A percentile compares a stretch with the other conserved stretches of the same genome.
Evolutionary conservation across 1,140 invertebrate species (phyloP).

Genomic region (Drosophila leontia): DNA sequence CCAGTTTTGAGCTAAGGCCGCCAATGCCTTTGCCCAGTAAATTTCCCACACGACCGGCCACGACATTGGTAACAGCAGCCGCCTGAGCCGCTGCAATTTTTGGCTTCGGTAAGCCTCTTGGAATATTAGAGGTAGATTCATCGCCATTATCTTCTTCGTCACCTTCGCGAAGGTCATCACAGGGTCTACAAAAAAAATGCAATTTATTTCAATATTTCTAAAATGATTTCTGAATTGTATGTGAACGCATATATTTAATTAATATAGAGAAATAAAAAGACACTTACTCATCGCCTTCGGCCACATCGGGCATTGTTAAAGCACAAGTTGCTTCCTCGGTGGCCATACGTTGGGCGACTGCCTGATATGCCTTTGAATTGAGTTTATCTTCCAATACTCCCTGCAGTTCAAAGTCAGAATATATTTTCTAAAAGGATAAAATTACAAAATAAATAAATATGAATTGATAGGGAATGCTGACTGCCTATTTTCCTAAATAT

Average conservation of each 20-base stretch:
- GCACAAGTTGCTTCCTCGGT: slow-evolving; percentile 98
- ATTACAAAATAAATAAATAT: slow-evolving; percentile 3
- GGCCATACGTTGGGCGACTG: slow-evolving; percentile 96
- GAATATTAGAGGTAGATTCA: slow-evolving; percentile 86
- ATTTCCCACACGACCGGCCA: slow-evolving; percentile 91
- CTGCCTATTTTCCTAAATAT: background rate
- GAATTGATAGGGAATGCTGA: background rate
- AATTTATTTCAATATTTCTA: background rate
- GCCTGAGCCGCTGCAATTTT: slow-evolving; percentile 78
- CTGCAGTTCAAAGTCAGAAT: slow-evolving; percentile 99
- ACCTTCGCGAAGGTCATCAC: slow-evolving; percentile 88
- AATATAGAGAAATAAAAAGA: background rate
- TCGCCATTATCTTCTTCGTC: slow-evolving; percentile 87
- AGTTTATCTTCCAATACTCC: slow-evolving; percentile 99
- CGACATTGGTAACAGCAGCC: slow-evolving; percentile 88
- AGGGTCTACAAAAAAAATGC: slow-evolving; percentile 34
- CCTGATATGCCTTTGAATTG: slow-evolving; percentile 98
- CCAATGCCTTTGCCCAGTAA: slow-evolving; percentile 92
- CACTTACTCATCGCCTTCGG: slow-evolving; percentile 87
- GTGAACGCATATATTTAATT: background rate
- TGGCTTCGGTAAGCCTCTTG: slow-evolving; percentile 79
- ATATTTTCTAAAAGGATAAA: slow-evolving; percentile 93
- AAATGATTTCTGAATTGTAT: too few species aligned
- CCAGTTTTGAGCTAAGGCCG: slow-evolving; percentile 91
- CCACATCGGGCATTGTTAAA: slow-evolving; percentile 91